A percentile compares a stretch with the other conserved stretches of the same genome.
These are phyloP conservation scores for Trissonchulus sp. DNA, from an alignment of 2,888 invertebrate genomes.

Conservation along the genomic window DNA sequence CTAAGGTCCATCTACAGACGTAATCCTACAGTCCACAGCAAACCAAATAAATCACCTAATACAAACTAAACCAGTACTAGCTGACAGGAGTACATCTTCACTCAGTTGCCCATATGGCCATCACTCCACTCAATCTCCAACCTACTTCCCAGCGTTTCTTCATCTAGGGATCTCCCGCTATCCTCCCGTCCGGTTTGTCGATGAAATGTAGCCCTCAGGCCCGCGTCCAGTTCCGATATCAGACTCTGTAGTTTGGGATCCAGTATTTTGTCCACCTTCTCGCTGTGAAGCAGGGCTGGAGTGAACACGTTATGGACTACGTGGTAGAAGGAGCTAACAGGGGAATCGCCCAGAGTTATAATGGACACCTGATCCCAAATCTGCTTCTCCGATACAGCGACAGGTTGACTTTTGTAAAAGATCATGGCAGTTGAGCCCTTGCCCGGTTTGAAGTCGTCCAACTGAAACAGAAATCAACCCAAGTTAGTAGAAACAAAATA, in stretches of 20 bases:
- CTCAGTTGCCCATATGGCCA: too few relatives aligned
- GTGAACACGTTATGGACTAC: slow-evolving; percentile 62
- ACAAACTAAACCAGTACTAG: neutral
- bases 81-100: too few relatives aligned
- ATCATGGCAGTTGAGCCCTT: neutral
- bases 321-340: slow-evolving; percentile 62
- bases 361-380: slow-evolving; percentile 60
- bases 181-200: too few relatives aligned
- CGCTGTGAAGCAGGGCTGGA: slow-evolving; percentile 55
- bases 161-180: too few relatives aligned
- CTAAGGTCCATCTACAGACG: too few relatives aligned
- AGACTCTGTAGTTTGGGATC: slow-evolving; percentile 58
- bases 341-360: slow-evolving; percentile 61
- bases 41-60: slow-evolving; percentile 10
- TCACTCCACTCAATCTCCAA: too few relatives aligned
- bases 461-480: too few relatives aligned
- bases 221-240: slow-evolving; percentile 56
- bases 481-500: too few relatives aligned
- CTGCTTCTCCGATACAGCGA: slow-evolving; percentile 61
- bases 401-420: slow-evolving; percentile 63
- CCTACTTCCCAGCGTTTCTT: neutral
- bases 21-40: too few relatives aligned
- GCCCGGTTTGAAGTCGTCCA: too few relatives aligned
- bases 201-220: slow-evolving; percentile 54
- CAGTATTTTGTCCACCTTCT: slow-evolving; percentile 48